Evolutionary conservation across 2,888 invertebrate genomes (phyloP), one percentile per base, ranked within the genome.

Genomic region (Bellardia pandia): DNA sequence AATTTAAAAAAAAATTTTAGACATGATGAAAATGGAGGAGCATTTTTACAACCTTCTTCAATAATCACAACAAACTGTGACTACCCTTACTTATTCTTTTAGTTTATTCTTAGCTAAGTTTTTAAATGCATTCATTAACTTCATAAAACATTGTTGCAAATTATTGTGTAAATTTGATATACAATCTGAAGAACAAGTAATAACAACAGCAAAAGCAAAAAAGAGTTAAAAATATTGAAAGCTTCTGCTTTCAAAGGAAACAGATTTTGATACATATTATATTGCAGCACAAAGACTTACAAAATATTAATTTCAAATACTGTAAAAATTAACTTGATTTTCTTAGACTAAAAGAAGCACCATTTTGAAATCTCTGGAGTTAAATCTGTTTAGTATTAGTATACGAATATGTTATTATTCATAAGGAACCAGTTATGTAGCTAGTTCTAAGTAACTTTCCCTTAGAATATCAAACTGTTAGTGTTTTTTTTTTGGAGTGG

Each of bases 151-250:
- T 77, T 89, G 89, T 91, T 91, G 91, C 91, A 91, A 91, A 91
- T 92, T 91, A 91, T 91, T 91, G 91, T 91, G 91, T 91, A 91
- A 92, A 91, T 91, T 91, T 91, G 91, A 92, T 91, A 91, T 90
- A 91, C 91, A 74, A 81, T 74, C 86, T 72, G 53, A 80, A 68
- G 78, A 78, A 78, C 82, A 77, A 78, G 33, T 45, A 68, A 42
- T 40, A 62, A 42, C 2, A 23, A 37, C 37, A 60, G 58, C 30
- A 8, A 40, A 33, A 23, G 23, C n/a, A 68, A 42, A 69, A 60
- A 51, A 14, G 23, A 23, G 14, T 42, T 3, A 48, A 71, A 56
- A 64, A 71, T 76, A 66, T 84, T 60, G 11, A 72, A 76, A 58
- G 40, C 64, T 66, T 76, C 37, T 69, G 23, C 23, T 58, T 71